These are phyloP conservation scores for Heterodera carotae DNA, from an alignment of 1,140 invertebrate genomes.

Conservation along the genomic window DNA sequence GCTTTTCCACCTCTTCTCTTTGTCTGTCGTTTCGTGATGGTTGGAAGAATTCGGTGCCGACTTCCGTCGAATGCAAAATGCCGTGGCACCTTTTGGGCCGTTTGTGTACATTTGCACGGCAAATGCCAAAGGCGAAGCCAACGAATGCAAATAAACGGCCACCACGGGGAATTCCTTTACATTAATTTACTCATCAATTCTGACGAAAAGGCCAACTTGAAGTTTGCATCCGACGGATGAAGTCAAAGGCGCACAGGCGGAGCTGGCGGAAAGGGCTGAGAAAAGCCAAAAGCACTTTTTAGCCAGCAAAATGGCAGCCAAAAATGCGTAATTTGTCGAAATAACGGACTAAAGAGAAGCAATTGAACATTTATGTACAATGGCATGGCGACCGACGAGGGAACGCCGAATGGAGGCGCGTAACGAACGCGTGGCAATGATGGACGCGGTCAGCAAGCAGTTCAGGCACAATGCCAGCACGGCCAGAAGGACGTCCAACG, in stretches of 20 bases:
- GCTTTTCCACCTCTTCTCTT: not conserved
- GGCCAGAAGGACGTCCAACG: conserved; percentile 30
- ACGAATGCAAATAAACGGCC: conserved; percentile 33
- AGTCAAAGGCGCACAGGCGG: conserved; percentile 24
- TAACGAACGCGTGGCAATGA: conserved; percentile 21
- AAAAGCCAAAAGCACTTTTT: conserved; percentile 40
- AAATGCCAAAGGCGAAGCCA: conserved; percentile 27
- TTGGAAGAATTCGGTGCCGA: not conserved
- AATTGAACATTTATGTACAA: conserved; percentile 20
- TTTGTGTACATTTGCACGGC: conserved; percentile 26
- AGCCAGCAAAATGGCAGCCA: conserved; percentile 34
- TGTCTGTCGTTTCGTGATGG: not conserved
- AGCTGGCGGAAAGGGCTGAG: conserved; percentile 13
- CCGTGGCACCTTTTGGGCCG: not conserved
- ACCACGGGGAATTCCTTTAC: conserved; percentile 35
- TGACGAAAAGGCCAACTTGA: conserved; percentile 2
- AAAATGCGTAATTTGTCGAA: conserved; percentile 32
- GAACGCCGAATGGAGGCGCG: conserved; percentile 23
- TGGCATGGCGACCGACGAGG: conserved; percentile 6
- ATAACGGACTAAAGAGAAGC: conserved; percentile 29
- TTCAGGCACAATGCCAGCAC: conserved; percentile 21
- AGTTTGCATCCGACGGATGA: conserved; percentile 30
- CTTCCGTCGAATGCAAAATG: not conserved
- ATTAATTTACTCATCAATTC: too few species aligned
- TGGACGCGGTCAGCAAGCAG: not conserved